These are phyloP conservation scores for Ophiodon elongatus DNA, from an alignment of 2,113 vertebrate genomes.

Conservation along the genomic window DNA sequence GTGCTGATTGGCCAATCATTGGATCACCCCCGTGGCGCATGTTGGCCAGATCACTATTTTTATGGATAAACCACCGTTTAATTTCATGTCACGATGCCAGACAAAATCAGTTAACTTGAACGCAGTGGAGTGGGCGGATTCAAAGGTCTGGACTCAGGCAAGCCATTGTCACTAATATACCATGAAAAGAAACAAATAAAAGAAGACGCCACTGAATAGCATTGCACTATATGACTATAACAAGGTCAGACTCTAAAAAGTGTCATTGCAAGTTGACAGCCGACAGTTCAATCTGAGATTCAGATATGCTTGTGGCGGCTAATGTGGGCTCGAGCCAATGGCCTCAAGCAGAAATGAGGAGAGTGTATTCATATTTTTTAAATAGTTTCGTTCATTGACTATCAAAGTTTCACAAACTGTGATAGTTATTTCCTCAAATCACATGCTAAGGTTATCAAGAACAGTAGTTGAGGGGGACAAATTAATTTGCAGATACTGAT, in stretches of 20 bases:
- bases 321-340: not conserved
- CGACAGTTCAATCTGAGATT: not conserved
- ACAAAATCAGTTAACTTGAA: not conserved
- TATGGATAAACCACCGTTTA: too few species aligned
- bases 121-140: not conserved
- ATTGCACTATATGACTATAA: not conserved
- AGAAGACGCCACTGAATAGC: not conserved
- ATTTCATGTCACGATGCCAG: too few species aligned
- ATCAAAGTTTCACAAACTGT: not conserved
- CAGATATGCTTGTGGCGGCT: not conserved
- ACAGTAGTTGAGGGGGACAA: not conserved
- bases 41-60: too few species aligned
- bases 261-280: too few species aligned
- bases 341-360: not conserved
- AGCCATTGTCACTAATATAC: not conserved
- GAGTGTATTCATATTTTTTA: not conserved
- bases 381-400: not conserved
- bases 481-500: not conserved
- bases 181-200: not conserved
- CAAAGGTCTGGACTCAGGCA: not conserved
- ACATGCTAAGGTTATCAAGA: not conserved
- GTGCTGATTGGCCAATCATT: too few species aligned
- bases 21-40: too few species aligned
- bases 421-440: not conserved
- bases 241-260: not conserved